These are phyloP conservation scores for Hiodon alosoides DNA, from an alignment of 2,113 vertebrate genomes.

Conservation along the genomic window DNA sequence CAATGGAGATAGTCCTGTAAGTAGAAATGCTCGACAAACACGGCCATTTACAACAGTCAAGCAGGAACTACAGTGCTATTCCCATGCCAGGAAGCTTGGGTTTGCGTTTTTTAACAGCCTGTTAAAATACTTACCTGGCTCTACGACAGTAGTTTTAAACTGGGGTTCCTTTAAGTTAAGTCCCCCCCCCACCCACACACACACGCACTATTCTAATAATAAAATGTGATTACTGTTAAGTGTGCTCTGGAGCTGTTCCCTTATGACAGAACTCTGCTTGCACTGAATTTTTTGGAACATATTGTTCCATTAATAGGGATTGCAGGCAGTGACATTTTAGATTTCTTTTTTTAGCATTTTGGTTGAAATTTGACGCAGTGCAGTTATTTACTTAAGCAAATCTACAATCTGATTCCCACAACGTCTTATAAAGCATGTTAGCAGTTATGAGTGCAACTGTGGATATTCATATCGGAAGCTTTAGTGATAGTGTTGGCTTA, in stretches of 20 bases:
- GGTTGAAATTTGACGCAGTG: slow-evolving; percentile 20
- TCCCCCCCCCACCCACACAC: neutral
- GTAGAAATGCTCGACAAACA: no score
- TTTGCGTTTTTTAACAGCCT: neutral
- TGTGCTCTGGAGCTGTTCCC: slow-evolving; percentile 34
- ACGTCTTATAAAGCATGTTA: no score
- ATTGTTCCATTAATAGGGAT: slow-evolving; percentile 45
- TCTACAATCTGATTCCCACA: no score
- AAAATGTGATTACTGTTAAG: slow-evolving; percentile 35
- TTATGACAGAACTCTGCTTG: slow-evolving; percentile 38
- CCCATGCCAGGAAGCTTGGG: neutral
- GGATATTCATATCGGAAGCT: no score
- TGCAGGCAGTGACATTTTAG: slow-evolving; percentile 34
- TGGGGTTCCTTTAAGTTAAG: neutral
- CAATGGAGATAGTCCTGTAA: no score
- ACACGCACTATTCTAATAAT: slow-evolving; percentile 33
- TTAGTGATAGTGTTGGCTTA: no score
- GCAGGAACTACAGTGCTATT: neutral
- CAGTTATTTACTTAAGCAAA: slow-evolving; percentile 27
- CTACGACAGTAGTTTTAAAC: neutral
- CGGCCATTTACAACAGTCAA: neutral
- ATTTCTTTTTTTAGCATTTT: slow-evolving; percentile 23
- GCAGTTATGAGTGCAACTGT: no score
- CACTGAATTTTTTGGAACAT: slow-evolving; percentile 51
- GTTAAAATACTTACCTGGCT: neutral